These are phyloP conservation scores for Cochlearius cochlearius DNA, from an alignment of 2,113 vertebrate genomes.

Conservation along the genomic window DNA sequence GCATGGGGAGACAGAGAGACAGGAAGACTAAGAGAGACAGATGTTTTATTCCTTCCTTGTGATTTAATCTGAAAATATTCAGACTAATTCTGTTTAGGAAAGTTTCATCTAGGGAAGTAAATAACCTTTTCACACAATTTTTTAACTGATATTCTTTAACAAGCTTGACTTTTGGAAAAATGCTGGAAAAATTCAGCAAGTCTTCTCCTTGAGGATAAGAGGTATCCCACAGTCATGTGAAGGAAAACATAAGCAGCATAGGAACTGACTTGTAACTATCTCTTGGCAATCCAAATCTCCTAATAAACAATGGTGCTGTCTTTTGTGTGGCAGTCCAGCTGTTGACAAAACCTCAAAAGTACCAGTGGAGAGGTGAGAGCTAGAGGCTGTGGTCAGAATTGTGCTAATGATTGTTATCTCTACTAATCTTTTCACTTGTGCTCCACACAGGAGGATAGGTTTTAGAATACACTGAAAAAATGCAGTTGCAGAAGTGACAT, in stretches of 20 bases:
- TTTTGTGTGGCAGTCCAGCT: not conserved
- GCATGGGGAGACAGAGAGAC: fast-evolving
- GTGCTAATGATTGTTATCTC: not conserved
- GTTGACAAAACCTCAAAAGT: not conserved
- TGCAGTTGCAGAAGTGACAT: not conserved
- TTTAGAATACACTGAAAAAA: not conserved
- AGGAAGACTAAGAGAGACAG: not conserved
- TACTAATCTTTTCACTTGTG: not conserved
- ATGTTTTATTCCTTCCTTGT: not conserved
- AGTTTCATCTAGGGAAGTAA: not conserved
- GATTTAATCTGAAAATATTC: not conserved
- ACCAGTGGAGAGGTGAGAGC: not conserved
- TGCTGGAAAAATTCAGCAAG: not conserved
- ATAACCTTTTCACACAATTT: not conserved
- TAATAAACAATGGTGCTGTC: not conserved
- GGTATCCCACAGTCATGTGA: too few relatives aligned
- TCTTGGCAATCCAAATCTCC: not conserved
- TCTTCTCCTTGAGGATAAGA: not conserved
- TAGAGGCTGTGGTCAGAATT: not conserved
- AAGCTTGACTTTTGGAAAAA: not conserved
- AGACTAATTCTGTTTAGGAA: not conserved
- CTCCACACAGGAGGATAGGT: not conserved
- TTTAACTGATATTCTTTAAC: not conserved
- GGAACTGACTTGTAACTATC: not conserved
- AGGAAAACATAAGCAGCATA: not conserved